A percentile compares a stretch with the other conserved stretches of the same genome.
Conservation (phyloP, 2,797 vertebrate species). For the Epinephelus malabaricus region DNA sequence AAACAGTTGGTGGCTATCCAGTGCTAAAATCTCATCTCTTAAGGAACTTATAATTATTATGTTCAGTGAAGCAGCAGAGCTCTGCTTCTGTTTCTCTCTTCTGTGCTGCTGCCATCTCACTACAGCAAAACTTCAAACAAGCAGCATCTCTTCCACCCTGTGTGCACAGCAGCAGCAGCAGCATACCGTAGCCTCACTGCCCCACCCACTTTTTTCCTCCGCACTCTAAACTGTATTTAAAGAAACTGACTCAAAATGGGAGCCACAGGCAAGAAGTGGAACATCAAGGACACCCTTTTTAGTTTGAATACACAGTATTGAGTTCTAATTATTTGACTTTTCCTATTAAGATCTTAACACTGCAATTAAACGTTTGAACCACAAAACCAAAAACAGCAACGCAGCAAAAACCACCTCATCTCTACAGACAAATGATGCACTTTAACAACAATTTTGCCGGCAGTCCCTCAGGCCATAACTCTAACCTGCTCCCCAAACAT, state of each 20-base stretch:
- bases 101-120: constrained; percentile 4
- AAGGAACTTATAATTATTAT: constrained; percentile 43
- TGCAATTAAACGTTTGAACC: neutral
- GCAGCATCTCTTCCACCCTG: constrained; percentile 1
- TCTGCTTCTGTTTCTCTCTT: constrained; percentile 4
- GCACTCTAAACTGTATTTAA: constrained; percentile 42
- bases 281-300: constrained; percentile 24
- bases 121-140: constrained; percentile 36
- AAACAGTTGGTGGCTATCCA: constrained; percentile 40
- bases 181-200: neutral
- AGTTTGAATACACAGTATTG: neutral
- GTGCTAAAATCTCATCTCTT: constrained; percentile 49
- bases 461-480: constrained; percentile 58
- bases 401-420: constrained; percentile 18
- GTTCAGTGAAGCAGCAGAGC: constrained; percentile 27
- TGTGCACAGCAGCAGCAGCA: constrained; percentile 29
- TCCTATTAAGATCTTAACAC: neutral
- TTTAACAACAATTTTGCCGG: constrained; percentile 55
- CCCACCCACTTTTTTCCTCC: neutral
- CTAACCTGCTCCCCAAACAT: constrained; percentile 66
- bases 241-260: constrained; percentile 34
- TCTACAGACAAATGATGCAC: constrained; percentile 63
- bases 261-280: constrained; percentile 32
- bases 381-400: neutral
- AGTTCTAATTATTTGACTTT: constrained; percentile 17